phyloP scores from a whole-genome alignment of 2,888 invertebrate genomes.

The Pheosia tremula region DNA sequence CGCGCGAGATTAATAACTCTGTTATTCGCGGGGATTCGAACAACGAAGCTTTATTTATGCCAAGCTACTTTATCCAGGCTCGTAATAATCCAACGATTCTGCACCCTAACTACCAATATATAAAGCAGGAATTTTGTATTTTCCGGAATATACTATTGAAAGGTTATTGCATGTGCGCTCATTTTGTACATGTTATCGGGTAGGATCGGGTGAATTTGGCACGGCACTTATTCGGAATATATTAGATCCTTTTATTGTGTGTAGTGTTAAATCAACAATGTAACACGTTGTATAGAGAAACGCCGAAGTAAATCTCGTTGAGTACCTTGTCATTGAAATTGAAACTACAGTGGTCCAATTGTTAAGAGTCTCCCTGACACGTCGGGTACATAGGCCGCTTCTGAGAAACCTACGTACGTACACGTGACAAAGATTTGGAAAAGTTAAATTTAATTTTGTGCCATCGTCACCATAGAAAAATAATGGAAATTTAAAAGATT shows the following conservation, averaged over 20 bases:
- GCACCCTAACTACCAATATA: conserved; percentile 1
- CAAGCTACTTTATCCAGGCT: not conserved
- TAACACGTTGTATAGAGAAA: not conserved
- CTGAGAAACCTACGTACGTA: too few species aligned
- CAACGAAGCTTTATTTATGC: not conserved
- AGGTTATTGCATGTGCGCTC: not conserved
- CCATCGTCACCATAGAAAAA: too few species aligned
- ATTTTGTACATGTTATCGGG: conserved; percentile 13
- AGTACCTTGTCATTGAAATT: too few species aligned
- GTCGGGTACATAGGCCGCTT: too few species aligned
- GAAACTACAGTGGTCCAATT: too few species aligned
- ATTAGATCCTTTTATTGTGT: not conserved
- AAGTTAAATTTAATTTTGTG: too few species aligned
- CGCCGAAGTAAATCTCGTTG: not conserved
- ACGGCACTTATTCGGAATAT: not conserved
- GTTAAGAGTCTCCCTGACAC: too few species aligned
- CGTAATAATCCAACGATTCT: conserved; percentile 6
- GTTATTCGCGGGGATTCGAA: conserved; percentile 9
- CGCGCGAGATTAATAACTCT: conserved; percentile 10
- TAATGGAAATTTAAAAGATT: too few species aligned
- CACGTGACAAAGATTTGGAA: too few species aligned
- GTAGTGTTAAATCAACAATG: not conserved
- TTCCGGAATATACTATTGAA: not conserved
- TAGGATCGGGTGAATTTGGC: conserved; percentile 8
- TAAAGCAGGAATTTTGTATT: not conserved